These are phyloP conservation scores for Platypus cylindrus DNA, from an alignment of 2,888 invertebrate genomes.

Conservation along the genomic window DNA sequence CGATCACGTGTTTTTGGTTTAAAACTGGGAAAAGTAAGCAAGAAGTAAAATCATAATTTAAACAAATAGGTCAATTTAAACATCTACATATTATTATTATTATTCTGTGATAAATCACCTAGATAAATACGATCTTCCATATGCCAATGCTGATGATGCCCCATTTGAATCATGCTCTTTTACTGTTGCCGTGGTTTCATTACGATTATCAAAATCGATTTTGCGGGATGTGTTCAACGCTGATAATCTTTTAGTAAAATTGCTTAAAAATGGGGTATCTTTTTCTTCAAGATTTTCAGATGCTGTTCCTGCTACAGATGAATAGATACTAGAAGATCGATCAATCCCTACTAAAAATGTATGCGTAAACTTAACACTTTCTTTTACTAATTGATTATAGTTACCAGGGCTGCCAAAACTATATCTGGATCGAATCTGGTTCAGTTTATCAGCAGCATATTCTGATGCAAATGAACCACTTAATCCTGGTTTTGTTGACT, in stretches of 20 bases:
- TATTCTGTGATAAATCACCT: constrained; percentile 16
- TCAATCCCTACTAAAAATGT: too few species aligned
- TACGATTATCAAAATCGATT: constrained; percentile 26
- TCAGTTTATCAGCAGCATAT: constrained; percentile 41
- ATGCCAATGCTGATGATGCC: constrained; percentile 15
- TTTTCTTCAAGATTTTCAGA: constrained; percentile 6
- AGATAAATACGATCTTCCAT: constrained; percentile 19
- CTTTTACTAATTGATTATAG: not conserved
- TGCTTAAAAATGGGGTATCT: constrained; percentile 58
- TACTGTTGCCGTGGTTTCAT: constrained; percentile 28
- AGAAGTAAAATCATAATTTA: not conserved
- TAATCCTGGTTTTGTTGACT: constrained; percentile 2
- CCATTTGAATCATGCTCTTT: constrained; percentile 34
- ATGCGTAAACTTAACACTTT: not conserved
- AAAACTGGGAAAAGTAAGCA: constrained; percentile 19
- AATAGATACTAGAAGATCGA: constrained; percentile 16
- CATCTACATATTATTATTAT: not conserved
- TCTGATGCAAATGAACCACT: constrained; percentile 21
- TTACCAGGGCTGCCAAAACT: constrained; percentile 37
- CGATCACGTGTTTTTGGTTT: constrained; percentile 23
- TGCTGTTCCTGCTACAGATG: constrained; percentile 24
- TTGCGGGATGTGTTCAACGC: constrained; percentile 24
- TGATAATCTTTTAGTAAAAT: constrained; percentile 52
- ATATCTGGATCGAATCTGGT: constrained; percentile 45
- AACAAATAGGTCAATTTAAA: not conserved